Conservation (phyloP, 2,113 vertebrate species). For the Oreotrochilus melanogaster region DNA sequence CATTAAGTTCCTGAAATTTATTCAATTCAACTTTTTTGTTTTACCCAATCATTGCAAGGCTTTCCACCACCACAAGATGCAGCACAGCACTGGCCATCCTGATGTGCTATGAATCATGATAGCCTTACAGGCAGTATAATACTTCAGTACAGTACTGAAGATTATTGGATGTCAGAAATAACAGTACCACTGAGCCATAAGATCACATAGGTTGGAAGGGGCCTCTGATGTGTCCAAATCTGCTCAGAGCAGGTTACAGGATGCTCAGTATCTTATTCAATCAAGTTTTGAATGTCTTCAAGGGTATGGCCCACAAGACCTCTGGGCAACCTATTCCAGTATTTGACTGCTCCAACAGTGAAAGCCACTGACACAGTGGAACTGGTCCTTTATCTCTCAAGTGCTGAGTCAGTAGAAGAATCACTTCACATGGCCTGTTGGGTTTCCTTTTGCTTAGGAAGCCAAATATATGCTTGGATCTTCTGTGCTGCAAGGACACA, state of each 20-base stretch:
- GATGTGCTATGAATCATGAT: not conserved
- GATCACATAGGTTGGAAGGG: not conserved
- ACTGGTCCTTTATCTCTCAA: not conserved
- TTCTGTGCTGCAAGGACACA: not conserved
- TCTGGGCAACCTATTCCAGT: not conserved
- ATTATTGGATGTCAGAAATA: not conserved
- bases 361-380: not conserved
- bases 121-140: not conserved
- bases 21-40: not conserved
- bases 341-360: not conserved
- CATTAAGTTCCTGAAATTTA: not conserved
- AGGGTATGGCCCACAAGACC: not conserved
- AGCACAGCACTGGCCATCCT: not conserved
- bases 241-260: not conserved
- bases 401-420: not conserved
- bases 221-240: not conserved
- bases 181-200: not conserved
- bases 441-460: not conserved
- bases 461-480: not conserved
- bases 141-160: not conserved
- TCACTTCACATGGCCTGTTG: not conserved
- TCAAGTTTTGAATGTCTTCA: not conserved
- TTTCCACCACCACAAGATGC: not conserved
- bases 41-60: not conserved
- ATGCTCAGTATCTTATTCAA: not conserved